These are phyloP conservation scores for Anniella stebbinsi DNA, from an alignment of 2,797 vertebrate species.

Conservation along the genomic window DNA sequence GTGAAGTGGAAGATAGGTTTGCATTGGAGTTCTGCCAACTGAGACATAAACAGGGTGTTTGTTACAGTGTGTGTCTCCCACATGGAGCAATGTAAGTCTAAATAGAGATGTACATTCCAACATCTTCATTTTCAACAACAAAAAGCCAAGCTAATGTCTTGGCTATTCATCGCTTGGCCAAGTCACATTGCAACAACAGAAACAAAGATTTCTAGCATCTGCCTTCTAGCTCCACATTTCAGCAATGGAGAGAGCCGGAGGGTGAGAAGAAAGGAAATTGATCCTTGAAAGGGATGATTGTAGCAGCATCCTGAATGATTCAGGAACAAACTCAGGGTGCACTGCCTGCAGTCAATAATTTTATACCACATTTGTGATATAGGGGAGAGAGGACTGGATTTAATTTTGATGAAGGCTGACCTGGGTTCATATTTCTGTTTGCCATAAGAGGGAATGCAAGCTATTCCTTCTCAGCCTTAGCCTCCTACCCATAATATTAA, in stretches of 20 bases:
- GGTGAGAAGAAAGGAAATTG: not conserved
- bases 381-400: not conserved
- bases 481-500: not conserved
- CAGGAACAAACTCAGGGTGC: not conserved
- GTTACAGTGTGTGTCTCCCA: not conserved
- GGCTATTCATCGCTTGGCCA: not conserved
- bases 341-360: not conserved
- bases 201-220: not conserved
- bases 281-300: not conserved
- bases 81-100: not conserved
- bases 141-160: not conserved
- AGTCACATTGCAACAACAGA: slow-evolving; percentile 6
- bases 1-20: not conserved
- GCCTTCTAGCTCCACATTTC: not conserved
- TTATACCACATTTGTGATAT: not conserved
- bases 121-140: slow-evolving; percentile 1
- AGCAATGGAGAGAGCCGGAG: not conserved
- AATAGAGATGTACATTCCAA: slow-evolving; percentile 8
- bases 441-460: not conserved
- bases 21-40: slow-evolving; percentile 17
- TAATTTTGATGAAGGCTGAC: not conserved
- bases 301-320: not conserved
- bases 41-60: not conserved
- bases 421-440: slow-evolving; percentile 16
- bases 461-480: not conserved